phyloP scores from a whole-genome alignment of 2,797 vertebrate species.

The Syngnathus acus region DNA sequence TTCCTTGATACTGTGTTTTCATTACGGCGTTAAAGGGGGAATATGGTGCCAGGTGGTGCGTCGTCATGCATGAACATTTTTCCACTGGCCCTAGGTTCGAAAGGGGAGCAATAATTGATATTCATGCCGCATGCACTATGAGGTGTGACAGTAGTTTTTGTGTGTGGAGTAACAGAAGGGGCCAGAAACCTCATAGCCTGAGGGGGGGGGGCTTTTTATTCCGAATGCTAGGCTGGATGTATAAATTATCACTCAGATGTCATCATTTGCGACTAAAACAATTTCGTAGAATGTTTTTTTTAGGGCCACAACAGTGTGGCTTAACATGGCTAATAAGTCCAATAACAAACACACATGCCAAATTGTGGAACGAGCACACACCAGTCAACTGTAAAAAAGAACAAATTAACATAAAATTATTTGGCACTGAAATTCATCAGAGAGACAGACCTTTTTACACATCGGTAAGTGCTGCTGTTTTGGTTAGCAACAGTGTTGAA shows the following conservation, averaged over 20 bases:
- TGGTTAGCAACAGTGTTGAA: neutral
- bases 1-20: constrained; percentile 56
- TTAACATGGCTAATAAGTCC: neutral
- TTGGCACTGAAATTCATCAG: neutral
- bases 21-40: constrained; percentile 60
- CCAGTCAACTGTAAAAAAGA: neutral
- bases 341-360: neutral
- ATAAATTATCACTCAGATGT: constrained; percentile 50
- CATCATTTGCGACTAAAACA: constrained; percentile 59
- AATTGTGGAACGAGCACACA: neutral
- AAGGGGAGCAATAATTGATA: constrained; percentile 65
- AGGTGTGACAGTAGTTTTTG: constrained; percentile 60
- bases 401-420: neutral
- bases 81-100: constrained; percentile 57
- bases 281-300: constrained; percentile 51
- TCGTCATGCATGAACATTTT: constrained; percentile 62
- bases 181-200: constrained; percentile 52
- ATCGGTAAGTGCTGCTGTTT: neutral
- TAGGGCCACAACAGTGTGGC: neutral
- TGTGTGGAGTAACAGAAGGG: constrained; percentile 55
- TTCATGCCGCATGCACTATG: constrained; percentile 58
- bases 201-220: constrained; percentile 33
- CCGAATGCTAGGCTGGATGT: constrained; percentile 26
- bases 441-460: neutral
- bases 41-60: constrained; percentile 52